Percentiles rank a stretch among this genome's conserved stretches.
Conservation (phyloP, 1,140 invertebrate genomes). For the Subanguina moxae region DNA sequence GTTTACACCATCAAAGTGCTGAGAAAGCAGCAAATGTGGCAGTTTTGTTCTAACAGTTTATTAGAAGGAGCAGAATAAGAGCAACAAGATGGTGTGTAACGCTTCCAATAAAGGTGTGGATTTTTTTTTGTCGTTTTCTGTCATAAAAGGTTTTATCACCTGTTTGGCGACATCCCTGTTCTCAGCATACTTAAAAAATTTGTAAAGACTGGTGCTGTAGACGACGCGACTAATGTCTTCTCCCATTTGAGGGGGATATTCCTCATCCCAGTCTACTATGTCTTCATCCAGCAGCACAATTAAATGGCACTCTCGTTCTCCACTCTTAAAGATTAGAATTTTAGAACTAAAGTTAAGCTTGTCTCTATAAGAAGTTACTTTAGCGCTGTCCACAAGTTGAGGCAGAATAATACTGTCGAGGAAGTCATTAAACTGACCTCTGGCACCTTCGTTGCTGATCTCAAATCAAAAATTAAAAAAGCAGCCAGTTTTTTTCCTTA, state of each 20-base stretch:
- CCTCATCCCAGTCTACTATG: constrained; percentile 94
- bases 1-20: too few species aligned
- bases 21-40: too few species aligned
- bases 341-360: background rate
- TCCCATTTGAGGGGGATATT: constrained; percentile 96
- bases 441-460: constrained; percentile 93
- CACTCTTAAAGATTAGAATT: constrained; percentile 57
- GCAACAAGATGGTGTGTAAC: constrained; percentile 6
- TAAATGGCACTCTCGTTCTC: constrained; percentile 70
- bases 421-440: constrained; percentile 90
- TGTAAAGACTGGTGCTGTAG: constrained; percentile 55
- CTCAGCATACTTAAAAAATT: constrained; percentile 98
- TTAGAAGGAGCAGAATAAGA: background rate
- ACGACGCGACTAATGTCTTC: constrained; percentile 90
- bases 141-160: too few species aligned
- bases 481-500: too few species aligned
- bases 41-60: too few species aligned
- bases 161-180: constrained; percentile 98
- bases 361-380: constrained; percentile 69
- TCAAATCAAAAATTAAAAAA: too few species aligned
- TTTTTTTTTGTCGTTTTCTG: constrained; percentile 1
- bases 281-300: constrained; percentile 92
- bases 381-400: constrained; percentile 88
- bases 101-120: constrained; percentile 3
- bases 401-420: constrained; percentile 90